Conservation (phyloP, 2,888 invertebrate genomes). For the Biston stratarius region DNA sequence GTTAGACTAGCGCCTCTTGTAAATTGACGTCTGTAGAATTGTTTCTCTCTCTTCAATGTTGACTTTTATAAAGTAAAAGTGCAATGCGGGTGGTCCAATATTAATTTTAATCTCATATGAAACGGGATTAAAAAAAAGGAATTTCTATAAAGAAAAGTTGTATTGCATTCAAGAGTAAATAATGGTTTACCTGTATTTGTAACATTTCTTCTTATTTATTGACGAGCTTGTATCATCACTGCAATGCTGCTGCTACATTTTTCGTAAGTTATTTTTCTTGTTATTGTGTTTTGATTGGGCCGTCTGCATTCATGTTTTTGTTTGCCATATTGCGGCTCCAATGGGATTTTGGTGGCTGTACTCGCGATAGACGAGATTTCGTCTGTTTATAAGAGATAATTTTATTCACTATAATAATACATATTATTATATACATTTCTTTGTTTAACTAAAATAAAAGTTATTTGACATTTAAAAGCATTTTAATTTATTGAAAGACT, state of each 20-base stretch:
- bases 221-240: slow-evolving; percentile 21
- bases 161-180: not conserved
- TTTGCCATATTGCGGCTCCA: slow-evolving; percentile 72
- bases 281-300: slow-evolving; percentile 59
- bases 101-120: slow-evolving; percentile 42
- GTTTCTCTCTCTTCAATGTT: slow-evolving; percentile 60
- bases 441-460: slow-evolving; percentile 84
- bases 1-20: slow-evolving; percentile 63
- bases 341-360: slow-evolving; percentile 75
- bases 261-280: slow-evolving; percentile 31
- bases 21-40: slow-evolving; percentile 65
- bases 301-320: slow-evolving; percentile 65
- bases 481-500: slow-evolving; percentile 19
- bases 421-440: slow-evolving; percentile 79
- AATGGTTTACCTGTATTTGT: slow-evolving; percentile 10
- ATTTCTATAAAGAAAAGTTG: not conserved
- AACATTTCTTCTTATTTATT: slow-evolving; percentile 9
- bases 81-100: slow-evolving; percentile 71
- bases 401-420: slow-evolving; percentile 74
- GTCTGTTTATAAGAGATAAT: slow-evolving; percentile 79
- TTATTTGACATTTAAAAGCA: slow-evolving; percentile 73
- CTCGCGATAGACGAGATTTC: slow-evolving; percentile 72
- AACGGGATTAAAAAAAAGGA: not conserved
- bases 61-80: slow-evolving; percentile 57
- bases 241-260: slow-evolving; percentile 40